These are phyloP conservation scores for Phallusia fumigata DNA, from an alignment of 23 tunicate genomes.

Conservation along the genomic window DNA sequence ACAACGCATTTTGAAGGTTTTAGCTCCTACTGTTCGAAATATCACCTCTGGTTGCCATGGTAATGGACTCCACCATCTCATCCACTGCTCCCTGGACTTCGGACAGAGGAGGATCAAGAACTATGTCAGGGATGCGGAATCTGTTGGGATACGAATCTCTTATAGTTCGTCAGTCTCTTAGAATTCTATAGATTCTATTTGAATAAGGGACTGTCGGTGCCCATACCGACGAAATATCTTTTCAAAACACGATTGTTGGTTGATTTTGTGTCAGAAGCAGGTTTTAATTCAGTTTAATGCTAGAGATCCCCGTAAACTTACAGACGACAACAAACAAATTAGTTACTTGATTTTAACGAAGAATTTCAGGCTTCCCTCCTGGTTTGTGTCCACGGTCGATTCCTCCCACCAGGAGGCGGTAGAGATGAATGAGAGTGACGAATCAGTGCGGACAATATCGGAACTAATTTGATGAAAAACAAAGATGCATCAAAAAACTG, in stretches of 20 bases:
- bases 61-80: conserved; percentile 69
- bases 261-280: no score
- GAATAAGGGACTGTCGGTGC: no score
- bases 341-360: conserved; percentile 41
- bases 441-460: conserved; percentile 35
- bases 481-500: no score
- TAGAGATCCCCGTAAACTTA: no score
- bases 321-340: no score
- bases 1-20: not conserved
- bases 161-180: no score
- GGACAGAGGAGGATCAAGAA: conserved; percentile 81
- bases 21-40: not conserved
- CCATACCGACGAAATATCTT: no score
- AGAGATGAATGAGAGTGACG: conserved; percentile 56
- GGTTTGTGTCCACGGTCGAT: not conserved
- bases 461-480: not conserved
- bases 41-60: conserved; percentile 51
- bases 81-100: conserved; percentile 77
- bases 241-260: no score
- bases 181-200: no score
- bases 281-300: no score
- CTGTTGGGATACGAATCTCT: conserved; percentile 16
- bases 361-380: conserved; percentile 34
- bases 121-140: conserved; percentile 83
- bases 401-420: conserved; percentile 57